Evolutionary conservation across 2,113 vertebrate species (phyloP), one percentile per base, ranked within the genome.

Genomic region (Tyto alba): DNA sequence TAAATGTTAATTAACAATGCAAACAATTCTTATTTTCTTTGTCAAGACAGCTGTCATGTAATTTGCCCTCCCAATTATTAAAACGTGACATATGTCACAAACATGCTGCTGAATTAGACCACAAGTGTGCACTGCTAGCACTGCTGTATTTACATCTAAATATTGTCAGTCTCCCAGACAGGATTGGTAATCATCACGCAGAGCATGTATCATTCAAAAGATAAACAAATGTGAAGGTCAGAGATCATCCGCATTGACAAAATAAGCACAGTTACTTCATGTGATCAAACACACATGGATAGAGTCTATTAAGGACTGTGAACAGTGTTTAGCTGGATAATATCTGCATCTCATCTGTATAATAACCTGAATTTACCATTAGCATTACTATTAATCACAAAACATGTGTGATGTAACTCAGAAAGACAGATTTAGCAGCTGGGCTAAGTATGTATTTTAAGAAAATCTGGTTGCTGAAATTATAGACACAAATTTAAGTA

Each of bases 1-100:
- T 2, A 88, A 93, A 94, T 23, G 16, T 14, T 86, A 59, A 95
- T 93, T 93, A 90, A 75, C 78, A 68, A 41, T 30, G 72, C 55
- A 94, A 94, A 95, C 67, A 90, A 86, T 90, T 90, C 43, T 56
- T 89, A 88, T 84, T 95, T 91, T 88, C 69, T 69, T 59, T 91
- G 59, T 56, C 69, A 91, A 94, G 82, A 83, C 55, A 60, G 89
- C 89, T 69, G 43, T 67, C 82, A 73, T 69, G 26, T 38, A 68
- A 94, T 96, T 96, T 96, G 79, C 88, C 90, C 95, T 94, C 78
- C 43, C 88, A 73, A 74, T 90, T 82, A 88, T 96, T 95, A 92
- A 96, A 97, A 97, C 22, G 29, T 77, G 75, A 88, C 78, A 91
- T 79, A 64, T 80, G 82, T 88, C 91, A 89, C 71, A 93, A 74